A percentile compares a stretch with the other conserved stretches of the same genome.
Conservation (phyloP, 2,888 invertebrate genomes). For the Chrysodeixis includens region DNA sequence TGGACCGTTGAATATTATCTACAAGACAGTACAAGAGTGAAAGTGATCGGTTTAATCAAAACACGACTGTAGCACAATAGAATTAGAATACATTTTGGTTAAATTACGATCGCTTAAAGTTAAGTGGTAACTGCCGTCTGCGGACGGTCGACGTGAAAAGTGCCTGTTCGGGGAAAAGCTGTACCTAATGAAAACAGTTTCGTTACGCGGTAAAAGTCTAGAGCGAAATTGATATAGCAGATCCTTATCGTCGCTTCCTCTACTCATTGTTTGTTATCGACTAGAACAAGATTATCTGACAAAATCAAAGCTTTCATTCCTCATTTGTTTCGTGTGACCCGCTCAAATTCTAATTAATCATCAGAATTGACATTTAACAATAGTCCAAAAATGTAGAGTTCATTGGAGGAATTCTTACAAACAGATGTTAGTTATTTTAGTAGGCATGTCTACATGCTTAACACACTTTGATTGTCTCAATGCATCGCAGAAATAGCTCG, state of each 20-base stretch:
- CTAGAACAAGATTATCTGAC: constrained; percentile 46
- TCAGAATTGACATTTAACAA: neutral
- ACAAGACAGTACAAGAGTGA: constrained; percentile 57
- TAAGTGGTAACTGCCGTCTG: constrained; percentile 57
- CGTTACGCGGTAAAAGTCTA: constrained; percentile 13
- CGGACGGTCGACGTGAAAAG: constrained; percentile 54
- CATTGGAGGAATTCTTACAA: neutral
- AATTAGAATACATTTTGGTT: constrained; percentile 50
- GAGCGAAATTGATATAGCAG: constrained; percentile 49
- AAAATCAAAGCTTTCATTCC: neutral
- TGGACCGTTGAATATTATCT: constrained; percentile 56
- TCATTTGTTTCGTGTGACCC: neutral
- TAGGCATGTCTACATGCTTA: neutral
- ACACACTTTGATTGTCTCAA: constrained; percentile 23
- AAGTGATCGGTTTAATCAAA: constrained; percentile 54
- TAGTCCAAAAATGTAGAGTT: too few relatives aligned
- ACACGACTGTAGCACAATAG: constrained; percentile 43
- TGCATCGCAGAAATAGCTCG: constrained; percentile 33
- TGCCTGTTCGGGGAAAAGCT: constrained; percentile 46
- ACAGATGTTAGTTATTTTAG: neutral
- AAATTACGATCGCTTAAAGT: constrained; percentile 50
- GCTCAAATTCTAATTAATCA: neutral
- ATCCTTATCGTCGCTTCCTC: constrained; percentile 47
- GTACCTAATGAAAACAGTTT: constrained; percentile 52
- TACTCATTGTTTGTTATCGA: constrained; percentile 48